Conservation (phyloP, 2,888 invertebrate species). For the Crepidodera aurea region DNA sequence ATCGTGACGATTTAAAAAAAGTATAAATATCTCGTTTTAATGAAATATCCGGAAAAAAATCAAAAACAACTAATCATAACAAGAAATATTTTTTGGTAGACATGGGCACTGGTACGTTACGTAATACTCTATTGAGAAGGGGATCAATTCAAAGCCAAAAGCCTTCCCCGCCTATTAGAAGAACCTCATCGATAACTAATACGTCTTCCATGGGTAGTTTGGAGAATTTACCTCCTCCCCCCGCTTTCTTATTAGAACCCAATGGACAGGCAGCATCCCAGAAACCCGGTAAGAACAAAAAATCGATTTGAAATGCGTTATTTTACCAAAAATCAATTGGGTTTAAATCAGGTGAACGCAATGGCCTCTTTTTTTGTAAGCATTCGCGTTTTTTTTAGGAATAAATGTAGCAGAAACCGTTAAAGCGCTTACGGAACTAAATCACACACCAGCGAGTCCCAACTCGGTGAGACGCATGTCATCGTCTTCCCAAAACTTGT, state of each 20-base stretch:
- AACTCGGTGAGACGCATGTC: conserved; percentile 71
- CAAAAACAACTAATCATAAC: no score
- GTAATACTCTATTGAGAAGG: conserved; percentile 65
- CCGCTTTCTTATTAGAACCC: conserved; percentile 76
- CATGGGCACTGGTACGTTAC: conserved; percentile 50
- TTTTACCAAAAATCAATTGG: no score
- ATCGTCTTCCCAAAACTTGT: conserved; percentile 55
- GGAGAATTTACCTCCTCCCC: conserved; percentile 76
- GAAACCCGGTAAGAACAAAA: no score
- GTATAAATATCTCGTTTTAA: no score
- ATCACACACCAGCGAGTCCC: conserved; percentile 88
- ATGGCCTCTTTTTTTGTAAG: no score
- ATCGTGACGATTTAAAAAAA: no score
- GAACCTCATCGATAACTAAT: conserved; percentile 75
- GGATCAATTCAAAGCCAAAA: conserved; percentile 69
- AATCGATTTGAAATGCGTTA: no score
- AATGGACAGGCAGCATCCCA: conserved; percentile 21
- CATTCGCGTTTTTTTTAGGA: conserved; percentile 53
- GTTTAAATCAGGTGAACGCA: no score
- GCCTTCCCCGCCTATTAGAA: conserved; percentile 84
- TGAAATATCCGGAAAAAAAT: no score
- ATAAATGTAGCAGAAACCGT: conserved; percentile 86
- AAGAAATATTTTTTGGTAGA: conserved; percentile 1
- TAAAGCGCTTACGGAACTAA: conserved; percentile 82
- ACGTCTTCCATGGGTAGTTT: conserved; percentile 60